Evolutionary conservation across 2,888 invertebrate species (phyloP).

Genomic region (Thereva nobilitata): DNA sequence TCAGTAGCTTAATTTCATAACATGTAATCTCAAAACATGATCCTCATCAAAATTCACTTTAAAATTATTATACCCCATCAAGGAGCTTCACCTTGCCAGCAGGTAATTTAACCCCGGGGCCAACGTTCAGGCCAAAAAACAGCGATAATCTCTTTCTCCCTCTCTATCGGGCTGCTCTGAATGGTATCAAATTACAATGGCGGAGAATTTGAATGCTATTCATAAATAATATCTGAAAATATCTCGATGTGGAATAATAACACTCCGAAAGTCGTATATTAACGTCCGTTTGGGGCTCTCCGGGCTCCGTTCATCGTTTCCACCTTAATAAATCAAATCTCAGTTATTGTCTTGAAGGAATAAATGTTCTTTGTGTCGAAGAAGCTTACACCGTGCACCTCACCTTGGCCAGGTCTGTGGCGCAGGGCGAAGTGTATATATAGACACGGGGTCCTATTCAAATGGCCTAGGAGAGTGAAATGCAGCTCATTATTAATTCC

Average conservation of each 20-base stretch:
- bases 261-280: conserved; percentile 40
- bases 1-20: no score
- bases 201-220: conserved; percentile 39
- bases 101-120: no score
- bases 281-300: conserved; percentile 25
- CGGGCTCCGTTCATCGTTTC: conserved; percentile 26
- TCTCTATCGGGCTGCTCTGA: no score
- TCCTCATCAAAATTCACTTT: no score
- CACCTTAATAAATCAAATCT: conserved; percentile 41
- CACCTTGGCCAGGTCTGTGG: background rate
- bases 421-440: no score
- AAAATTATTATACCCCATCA: no score
- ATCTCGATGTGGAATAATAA: conserved; percentile 43
- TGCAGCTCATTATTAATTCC: conserved; percentile 33
- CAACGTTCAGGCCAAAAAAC: no score
- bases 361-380: conserved; percentile 36
- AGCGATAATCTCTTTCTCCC: no score
- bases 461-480: conserved; percentile 29
- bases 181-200: conserved; percentile 36
- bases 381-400: conserved; percentile 12
- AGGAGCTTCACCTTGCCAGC: no score
- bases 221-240: conserved; percentile 40
- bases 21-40: no score
- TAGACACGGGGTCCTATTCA: conserved; percentile 18
- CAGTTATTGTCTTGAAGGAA: conserved; percentile 41